Conservation (phyloP, 2,888 invertebrate genomes). For the Rhagonycha lutea region DNA sequence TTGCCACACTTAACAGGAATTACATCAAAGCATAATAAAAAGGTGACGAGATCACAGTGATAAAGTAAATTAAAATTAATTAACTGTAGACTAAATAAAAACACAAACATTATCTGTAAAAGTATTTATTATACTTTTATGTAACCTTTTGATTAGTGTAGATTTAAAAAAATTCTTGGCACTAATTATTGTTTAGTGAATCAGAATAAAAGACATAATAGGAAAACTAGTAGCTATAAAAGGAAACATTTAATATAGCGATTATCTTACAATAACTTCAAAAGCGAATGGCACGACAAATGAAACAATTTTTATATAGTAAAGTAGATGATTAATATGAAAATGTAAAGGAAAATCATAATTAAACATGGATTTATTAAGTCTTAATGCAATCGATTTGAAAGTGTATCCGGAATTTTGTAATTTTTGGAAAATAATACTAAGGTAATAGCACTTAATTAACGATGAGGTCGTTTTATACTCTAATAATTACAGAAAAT, state of each 20-base stretch:
- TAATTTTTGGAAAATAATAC: slow-evolving; percentile 35
- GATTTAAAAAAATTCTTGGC: background rate
- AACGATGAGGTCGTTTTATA: slow-evolving; percentile 35
- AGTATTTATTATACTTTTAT: background rate
- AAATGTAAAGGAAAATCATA: background rate
- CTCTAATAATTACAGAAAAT: slow-evolving; percentile 26
- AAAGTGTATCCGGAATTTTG: slow-evolving; percentile 43
- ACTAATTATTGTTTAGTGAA: background rate
- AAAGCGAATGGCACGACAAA: background rate
- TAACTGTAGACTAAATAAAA: background rate
- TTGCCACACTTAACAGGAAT: background rate
- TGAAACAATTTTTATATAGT: background rate
- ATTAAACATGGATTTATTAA: slow-evolving; percentile 11
- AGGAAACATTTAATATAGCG: background rate
- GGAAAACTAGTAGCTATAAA: background rate
- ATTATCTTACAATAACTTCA: background rate
- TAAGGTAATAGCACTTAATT: slow-evolving; percentile 36
- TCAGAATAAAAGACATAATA: background rate
- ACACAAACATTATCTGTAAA: background rate
- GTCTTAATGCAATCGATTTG: slow-evolving; percentile 28
- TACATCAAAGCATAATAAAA: background rate
- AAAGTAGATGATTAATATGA: background rate
- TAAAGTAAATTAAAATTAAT: background rate
- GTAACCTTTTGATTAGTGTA: background rate
- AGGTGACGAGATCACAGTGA: background rate